phyloP scores from a whole-genome alignment of 2,113 vertebrate genomes.

The Ascaphus truei region DNA sequence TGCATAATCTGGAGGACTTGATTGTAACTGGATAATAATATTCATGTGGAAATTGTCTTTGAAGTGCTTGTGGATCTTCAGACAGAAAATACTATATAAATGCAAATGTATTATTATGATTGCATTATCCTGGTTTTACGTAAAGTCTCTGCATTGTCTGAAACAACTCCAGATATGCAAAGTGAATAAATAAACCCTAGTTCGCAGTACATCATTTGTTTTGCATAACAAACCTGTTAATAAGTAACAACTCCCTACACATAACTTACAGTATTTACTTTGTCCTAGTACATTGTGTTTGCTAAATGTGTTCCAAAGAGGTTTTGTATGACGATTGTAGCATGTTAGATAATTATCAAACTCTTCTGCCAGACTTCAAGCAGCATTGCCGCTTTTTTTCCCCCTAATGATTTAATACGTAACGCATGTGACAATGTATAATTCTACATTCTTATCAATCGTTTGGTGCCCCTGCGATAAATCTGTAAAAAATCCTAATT shows the following conservation, averaged over 20 bases:
- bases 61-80: conserved; percentile 12
- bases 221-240: not conserved
- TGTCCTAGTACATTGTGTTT: no score
- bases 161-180: conserved; percentile 8
- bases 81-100: conserved; percentile 27
- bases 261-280: no score
- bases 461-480: no score
- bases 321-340: no score
- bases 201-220: not conserved
- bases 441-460: no score
- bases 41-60: conserved; percentile 24
- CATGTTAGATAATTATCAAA: not conserved
- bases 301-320: not conserved
- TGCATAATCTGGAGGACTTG: conserved; percentile 2
- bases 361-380: no score
- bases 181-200: not conserved
- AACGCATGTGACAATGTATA: no score
- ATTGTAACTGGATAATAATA: conserved; percentile 7
- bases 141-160: not conserved
- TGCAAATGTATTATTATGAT: conserved; percentile 16
- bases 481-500: no score
- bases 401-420: no score
- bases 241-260: not conserved
- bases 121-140: not conserved
- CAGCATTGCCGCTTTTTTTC: no score